Conservation (phyloP, 2,113 vertebrate genomes). For the Morone saxatilis region DNA sequence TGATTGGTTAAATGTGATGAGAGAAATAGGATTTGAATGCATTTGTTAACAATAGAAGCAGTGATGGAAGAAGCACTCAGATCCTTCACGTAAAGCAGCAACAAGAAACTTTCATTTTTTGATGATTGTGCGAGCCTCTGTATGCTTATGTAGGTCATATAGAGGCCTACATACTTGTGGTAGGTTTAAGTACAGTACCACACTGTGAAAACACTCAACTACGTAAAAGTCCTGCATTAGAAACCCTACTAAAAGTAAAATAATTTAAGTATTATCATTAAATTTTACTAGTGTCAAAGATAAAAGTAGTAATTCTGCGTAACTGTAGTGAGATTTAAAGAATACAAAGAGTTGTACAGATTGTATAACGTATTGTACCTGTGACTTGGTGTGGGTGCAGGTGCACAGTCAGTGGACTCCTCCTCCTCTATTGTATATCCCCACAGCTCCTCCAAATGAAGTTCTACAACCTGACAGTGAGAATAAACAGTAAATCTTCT, state of each 20-base stretch:
- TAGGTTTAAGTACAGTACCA: no score
- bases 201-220: no score
- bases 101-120: not conserved
- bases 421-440: conserved; percentile 37
- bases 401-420: not conserved
- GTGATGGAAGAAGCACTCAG: no score
- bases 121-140: no score
- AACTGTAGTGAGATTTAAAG: not conserved
- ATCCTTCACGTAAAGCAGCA: not conserved
- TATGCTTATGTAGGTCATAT: no score
- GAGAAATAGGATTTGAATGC: no score
- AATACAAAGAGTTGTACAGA: not conserved
- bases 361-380: conserved; percentile 38
- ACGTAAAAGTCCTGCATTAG: no score
- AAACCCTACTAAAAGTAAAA: no score
- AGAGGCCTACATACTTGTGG: no score
- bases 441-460: conserved; percentile 78
- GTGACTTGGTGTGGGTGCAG: conserved; percentile 15
- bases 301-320: not conserved
- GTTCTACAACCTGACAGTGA: conserved; percentile 75
- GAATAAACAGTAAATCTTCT: not conserved
- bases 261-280: no score
- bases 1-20: not conserved
- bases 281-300: no score
- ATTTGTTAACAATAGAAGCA: no score